phyloP scores from a whole-genome alignment of 2,113 vertebrate species.

The Edolisoma coerulescens region DNA sequence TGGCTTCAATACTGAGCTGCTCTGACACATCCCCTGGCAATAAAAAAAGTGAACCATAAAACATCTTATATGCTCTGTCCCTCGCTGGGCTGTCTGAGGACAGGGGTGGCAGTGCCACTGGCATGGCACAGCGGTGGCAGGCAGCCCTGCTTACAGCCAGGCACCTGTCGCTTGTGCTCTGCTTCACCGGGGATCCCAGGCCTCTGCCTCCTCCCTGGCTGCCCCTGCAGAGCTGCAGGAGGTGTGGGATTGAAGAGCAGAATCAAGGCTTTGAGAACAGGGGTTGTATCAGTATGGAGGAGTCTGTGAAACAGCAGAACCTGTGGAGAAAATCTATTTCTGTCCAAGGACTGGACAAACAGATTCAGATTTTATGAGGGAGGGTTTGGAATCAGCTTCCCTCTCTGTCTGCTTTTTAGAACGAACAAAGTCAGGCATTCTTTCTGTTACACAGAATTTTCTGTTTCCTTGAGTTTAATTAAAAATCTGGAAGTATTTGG shows the following conservation, averaged over 20 bases:
- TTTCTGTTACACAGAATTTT: background rate
- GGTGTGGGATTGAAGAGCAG: background rate
- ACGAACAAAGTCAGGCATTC: background rate
- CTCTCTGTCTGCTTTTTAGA: accelerated
- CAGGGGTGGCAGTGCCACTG: background rate
- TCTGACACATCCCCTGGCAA: background rate
- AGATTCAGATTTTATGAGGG: background rate
- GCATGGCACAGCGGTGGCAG: accelerated
- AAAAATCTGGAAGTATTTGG: background rate
- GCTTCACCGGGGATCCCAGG: accelerated
- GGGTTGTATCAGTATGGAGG: background rate
- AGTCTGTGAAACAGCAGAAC: background rate
- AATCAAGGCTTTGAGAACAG: background rate
- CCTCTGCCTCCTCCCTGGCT: background rate
- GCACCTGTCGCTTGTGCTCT: accelerated
- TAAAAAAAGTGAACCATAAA: background rate
- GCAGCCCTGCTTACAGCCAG: background rate
- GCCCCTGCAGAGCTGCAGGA: background rate
- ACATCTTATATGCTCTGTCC: background rate
- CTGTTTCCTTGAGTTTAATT: background rate
- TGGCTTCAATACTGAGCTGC: background rate
- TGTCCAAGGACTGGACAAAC: background rate
- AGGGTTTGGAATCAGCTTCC: background rate
- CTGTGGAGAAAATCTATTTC: background rate
- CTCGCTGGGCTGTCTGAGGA: background rate